Conservation (phyloP, 2,888 invertebrate species). For the Perizoma flavofasciatum region DNA sequence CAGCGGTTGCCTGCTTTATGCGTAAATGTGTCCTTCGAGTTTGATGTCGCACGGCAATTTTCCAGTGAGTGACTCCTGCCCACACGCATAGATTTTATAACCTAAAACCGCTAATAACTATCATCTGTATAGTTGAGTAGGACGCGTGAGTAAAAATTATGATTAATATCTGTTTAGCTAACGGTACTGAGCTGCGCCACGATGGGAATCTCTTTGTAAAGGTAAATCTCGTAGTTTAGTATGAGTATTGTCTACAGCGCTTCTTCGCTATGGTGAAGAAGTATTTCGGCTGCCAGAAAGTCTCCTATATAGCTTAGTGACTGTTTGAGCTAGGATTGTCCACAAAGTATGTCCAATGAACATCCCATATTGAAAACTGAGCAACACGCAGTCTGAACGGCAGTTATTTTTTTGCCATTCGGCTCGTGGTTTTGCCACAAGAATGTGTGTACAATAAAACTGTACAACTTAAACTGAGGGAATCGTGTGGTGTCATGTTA, state of each 20-base stretch:
- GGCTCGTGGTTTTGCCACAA: no score
- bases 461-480: not conserved
- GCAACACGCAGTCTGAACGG: no score
- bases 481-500: constrained; percentile 5
- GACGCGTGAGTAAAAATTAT: constrained; percentile 81
- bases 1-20: not conserved
- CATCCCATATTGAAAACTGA: no score
- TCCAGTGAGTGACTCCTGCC: constrained; percentile 73
- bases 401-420: no score
- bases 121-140: constrained; percentile 75
- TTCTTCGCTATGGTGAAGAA: constrained; percentile 8
- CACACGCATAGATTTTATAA: constrained; percentile 73
- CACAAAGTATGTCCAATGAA: no score
- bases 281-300: not conserved
- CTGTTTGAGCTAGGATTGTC: no score
- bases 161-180: constrained; percentile 83
- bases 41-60: constrained; percentile 79
- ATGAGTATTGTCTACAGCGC: constrained; percentile 32
- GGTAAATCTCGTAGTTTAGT: constrained; percentile 23
- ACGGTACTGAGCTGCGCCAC: constrained; percentile 58
- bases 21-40: constrained; percentile 2
- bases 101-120: constrained; percentile 79
- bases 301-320: no score
- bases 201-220: constrained; percentile 54
- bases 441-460: not conserved